Conservation (phyloP, 2,888 invertebrate genomes). For the Drosophila buzzatii region DNA sequence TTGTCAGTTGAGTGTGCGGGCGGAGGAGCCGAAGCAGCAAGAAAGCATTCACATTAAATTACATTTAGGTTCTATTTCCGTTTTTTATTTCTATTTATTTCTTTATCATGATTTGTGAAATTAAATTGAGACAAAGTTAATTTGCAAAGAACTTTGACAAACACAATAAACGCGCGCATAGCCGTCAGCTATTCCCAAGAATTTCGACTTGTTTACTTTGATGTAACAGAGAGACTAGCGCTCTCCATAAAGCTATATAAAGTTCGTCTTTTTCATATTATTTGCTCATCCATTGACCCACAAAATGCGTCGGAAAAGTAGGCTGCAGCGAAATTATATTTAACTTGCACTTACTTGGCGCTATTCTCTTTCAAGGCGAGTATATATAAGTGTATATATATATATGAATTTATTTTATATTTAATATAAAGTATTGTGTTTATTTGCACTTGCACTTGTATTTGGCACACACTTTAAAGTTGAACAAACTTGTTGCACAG, state of each 20-base stretch:
- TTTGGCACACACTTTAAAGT: conserved; percentile 45
- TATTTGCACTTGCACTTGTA: conserved; percentile 26
- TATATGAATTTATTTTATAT: background rate
- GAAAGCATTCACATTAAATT: conserved; percentile 27
- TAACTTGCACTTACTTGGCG: conserved; percentile 50
- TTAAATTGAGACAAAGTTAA: conserved; percentile 61
- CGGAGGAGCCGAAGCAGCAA: background rate
- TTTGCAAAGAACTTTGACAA: conserved; percentile 41
- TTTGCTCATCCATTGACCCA: conserved; percentile 60
- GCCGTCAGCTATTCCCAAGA: conserved; percentile 23
- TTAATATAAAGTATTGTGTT: conserved; percentile 2
- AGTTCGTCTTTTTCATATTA: conserved; percentile 9
- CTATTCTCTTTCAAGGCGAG: background rate
- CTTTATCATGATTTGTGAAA: conserved; percentile 32
- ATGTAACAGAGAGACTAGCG: background rate
- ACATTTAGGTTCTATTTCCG: conserved; percentile 30
- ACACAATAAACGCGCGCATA: background rate
- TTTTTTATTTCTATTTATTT: background rate
- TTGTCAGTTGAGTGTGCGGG: conserved; percentile 24
- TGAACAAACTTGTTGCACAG: conserved; percentile 64
- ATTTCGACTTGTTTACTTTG: conserved; percentile 17
- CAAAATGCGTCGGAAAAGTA: conserved; percentile 54
- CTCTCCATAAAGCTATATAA: background rate
- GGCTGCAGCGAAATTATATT: conserved; percentile 39
- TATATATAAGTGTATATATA: background rate